phyloP scores from a whole-genome alignment of 2,113 vertebrate genomes.

The Hylia prasina region DNA sequence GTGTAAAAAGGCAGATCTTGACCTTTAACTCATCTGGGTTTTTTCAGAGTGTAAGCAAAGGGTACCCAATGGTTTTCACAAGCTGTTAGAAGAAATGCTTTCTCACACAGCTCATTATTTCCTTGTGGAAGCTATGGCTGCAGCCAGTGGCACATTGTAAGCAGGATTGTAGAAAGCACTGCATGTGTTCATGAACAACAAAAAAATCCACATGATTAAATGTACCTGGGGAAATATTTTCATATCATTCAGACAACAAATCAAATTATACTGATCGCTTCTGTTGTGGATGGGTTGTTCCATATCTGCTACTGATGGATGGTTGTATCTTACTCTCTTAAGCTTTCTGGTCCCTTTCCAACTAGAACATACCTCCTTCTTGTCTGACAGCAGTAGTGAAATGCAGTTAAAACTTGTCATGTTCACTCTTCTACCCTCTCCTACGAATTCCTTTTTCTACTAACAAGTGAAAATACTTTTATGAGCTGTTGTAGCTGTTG shows the following conservation, averaged over 20 bases:
- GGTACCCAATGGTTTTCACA: background rate
- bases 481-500: background rate
- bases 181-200: background rate
- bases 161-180: fast-evolving
- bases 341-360: background rate
- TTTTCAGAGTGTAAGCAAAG: background rate
- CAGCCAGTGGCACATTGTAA: background rate
- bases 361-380: background rate
- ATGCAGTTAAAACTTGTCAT: background rate
- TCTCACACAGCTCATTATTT: background rate
- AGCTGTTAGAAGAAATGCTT: background rate
- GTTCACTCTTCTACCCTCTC: background rate
- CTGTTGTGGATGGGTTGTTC: background rate
- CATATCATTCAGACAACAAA: background rate
- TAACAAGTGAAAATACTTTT: background rate
- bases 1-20: slow-evolving; percentile 11
- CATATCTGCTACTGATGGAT: background rate
- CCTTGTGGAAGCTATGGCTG: background rate
- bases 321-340: background rate
- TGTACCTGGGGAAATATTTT: background rate
- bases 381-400: background rate
- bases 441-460: background rate
- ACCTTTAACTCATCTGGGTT: background rate
- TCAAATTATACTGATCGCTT: background rate
- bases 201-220: background rate